These are phyloP conservation scores for Oxyteleia sp. DNA, from an alignment of 2,888 invertebrate genomes.

Conservation along the genomic window DNA sequence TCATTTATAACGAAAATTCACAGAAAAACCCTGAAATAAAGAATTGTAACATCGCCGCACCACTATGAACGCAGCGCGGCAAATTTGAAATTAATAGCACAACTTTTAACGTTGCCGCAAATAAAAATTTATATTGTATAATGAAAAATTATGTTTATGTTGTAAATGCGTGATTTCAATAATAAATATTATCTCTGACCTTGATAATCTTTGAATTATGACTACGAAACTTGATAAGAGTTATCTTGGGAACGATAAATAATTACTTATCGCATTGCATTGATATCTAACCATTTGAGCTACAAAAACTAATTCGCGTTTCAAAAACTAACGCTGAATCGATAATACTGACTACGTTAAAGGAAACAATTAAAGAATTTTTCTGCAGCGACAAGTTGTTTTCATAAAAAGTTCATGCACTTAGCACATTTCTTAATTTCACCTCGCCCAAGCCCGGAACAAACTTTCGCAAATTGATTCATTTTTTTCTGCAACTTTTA, in stretches of 20 bases:
- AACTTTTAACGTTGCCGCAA: too few species aligned
- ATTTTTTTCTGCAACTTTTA: conserved; percentile 8
- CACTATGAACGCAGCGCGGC: too few species aligned
- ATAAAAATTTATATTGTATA: too few species aligned
- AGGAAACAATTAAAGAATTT: conserved; percentile 5
- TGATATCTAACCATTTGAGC: neutral
- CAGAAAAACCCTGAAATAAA: too few species aligned
- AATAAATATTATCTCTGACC: conserved; percentile 15
- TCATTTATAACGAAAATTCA: too few species aligned
- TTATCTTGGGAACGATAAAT: neutral
- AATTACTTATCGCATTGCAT: neutral
- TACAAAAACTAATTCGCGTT: neutral
- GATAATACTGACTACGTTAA: neutral
- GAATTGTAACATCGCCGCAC: too few species aligned
- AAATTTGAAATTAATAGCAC: too few species aligned
- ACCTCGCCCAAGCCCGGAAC: neutral
- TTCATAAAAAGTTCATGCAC: neutral
- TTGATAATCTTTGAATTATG: conserved; percentile 17
- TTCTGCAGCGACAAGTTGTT: neutral
- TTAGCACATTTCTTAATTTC: conserved; percentile 6
- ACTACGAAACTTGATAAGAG: neutral
- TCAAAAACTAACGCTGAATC: neutral
- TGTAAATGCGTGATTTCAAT: neutral
- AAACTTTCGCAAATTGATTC: neutral
- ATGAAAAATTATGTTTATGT: neutral